Evolutionary conservation across 2,113 vertebrate species (phyloP), one percentile per base, ranked within the genome.

Genomic region (Gila orcuttii): DNA sequence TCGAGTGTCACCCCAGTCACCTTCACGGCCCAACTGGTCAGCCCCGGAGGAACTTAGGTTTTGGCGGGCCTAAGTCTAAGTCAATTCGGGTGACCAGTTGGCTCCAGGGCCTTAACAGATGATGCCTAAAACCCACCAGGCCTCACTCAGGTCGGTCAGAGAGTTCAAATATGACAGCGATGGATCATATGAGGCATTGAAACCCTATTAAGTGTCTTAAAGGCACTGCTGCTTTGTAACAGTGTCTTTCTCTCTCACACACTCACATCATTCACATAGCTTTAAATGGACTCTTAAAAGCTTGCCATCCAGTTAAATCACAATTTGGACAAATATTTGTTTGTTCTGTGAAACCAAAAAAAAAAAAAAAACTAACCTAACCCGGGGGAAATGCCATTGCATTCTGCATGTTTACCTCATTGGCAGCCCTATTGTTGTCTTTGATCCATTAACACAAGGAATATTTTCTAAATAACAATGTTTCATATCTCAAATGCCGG

Each of bases 221-320:
- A 92, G 85, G 80, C 85, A 92, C 84, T 79, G 91, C 89, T 89
- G 88, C 89, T 86, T 89, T 86, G 9, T 28, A 45, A 81, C 39
- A 66, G 60, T 25, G 42, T 68, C 28, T 33, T 11, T n/a, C 17
- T 55, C 42, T 64, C 59, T 47, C 59, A 55, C 57, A 83, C 42
- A 50, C 36, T 64, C 85, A 71, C 45, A 73, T 11, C 57, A 77
- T 45, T 86, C 69, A 87, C n/a, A 84, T 9, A 77, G 33, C 59
- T 50, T 42, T 74, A 82, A 82, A 55, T 57, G 82, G 39, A 45
- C 36, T 47, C 12, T 19, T 74, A 60, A 76, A 76, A 82, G 42
- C 11, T 11, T 86, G 79, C 71, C 47, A 75, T 59, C 7, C 13
- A 36, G 50, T 86, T 25, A 50, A 69, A 69, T 71, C 19, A 71